Conservation (phyloP, 2,888 invertebrate genomes). For the Argyra leucocephala region DNA sequence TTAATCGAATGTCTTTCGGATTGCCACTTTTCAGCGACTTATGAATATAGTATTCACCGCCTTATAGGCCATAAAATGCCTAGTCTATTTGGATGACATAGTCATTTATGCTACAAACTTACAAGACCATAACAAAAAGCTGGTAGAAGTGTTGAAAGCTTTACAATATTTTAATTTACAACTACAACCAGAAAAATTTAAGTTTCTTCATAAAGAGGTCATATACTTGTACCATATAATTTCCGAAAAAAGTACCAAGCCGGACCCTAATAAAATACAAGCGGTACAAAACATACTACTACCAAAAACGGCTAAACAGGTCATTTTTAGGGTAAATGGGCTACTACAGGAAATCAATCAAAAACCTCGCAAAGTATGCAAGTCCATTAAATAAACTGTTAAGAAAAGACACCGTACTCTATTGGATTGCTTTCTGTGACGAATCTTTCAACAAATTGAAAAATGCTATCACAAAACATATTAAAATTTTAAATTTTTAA, state of each 20-base stretch:
- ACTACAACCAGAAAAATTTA: constrained; percentile 7
- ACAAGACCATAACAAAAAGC: constrained; percentile 8
- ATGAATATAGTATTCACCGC: constrained; percentile 13
- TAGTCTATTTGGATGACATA: constrained; percentile 14
- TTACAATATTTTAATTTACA: not conserved
- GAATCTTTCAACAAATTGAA: constrained; percentile 15
- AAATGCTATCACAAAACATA: constrained; percentile 2
- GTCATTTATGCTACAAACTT: constrained; percentile 8
- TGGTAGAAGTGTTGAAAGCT: constrained; percentile 1
- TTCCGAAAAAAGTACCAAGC: constrained; percentile 7
- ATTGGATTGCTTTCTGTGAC: constrained; percentile 4
- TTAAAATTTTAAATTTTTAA: constrained; percentile 22
- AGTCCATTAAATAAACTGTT: not conserved
- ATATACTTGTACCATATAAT: constrained; percentile 12
- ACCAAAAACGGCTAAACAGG: constrained; percentile 5
- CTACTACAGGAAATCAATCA: not conserved
- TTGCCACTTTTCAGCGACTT: constrained; percentile 15
- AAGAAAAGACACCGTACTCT: not conserved
- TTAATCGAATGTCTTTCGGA: constrained; percentile 15
- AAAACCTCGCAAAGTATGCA: not conserved
- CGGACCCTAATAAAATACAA: constrained; percentile 11
- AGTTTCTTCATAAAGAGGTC: constrained; percentile 10
- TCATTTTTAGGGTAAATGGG: not conserved
- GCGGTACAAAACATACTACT: not conserved
- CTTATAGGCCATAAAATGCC: constrained; percentile 9